Base-by-base conservation (phyloP, 2,113 vertebrate species). In the Sialia sialis region DNA sequence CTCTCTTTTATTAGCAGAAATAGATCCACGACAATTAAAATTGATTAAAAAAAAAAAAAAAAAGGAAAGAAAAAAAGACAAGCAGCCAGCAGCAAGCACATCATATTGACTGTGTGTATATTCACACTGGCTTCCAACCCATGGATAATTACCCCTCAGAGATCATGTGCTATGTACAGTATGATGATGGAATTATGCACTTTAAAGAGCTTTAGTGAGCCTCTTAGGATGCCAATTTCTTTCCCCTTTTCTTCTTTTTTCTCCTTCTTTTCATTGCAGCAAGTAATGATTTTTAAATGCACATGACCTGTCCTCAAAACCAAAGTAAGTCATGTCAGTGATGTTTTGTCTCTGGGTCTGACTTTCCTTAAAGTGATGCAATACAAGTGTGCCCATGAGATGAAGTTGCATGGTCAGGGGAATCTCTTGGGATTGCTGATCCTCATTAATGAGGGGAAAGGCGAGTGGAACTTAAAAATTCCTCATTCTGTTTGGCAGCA, bases 1-100 rank as follows among this genome's bases (percentile, higher is more conserved):
- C 84, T 97, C 85, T 95, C 90, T 95, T 96, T 95, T 97, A 92
- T 94, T 95, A 95, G 89, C 90, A 95, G 83, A 95, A 95, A 96
- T 95, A 96, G 90, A 96, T 92, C 88, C 81, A 82, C 68, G 72
- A 96, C 92, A 96, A 91, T 96, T 95, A 94, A 95, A 96, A 96
- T 96, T 95, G 91, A 96, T 95, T 49, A 1, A 32, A 58, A 92
- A 88, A 51, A 70, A 79, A 70, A 72, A 88, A 26, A 32, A 14
- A 39, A 17, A 2, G 15, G 3, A 17, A 11, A 3, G 2, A 15
- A 34, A 34, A 38, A 20, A 34, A 36, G 51, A 72, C 76, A 36
- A 90, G 52, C 49, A 29, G 26, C 49, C 55, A 78, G 76, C 69
- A 76, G 75, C 92, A 90, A 95, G 75, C 63, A 92, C 70, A 91